Conservation (phyloP, 2,888 invertebrate species). For the Lepeophtheirus nordmannii region DNA sequence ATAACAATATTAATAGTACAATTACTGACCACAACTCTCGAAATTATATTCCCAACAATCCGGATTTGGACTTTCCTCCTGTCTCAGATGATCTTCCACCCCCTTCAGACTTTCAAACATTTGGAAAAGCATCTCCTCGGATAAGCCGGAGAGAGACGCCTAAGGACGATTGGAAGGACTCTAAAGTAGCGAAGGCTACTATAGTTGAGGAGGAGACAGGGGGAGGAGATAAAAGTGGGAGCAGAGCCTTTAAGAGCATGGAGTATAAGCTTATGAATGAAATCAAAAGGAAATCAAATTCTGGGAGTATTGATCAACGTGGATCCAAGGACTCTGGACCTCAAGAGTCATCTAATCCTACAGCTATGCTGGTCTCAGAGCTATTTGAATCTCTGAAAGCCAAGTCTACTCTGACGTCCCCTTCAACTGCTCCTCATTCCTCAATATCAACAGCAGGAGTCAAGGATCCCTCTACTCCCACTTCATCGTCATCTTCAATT, state of each 20-base stretch:
- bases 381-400: constrained; percentile 66
- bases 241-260: background rate
- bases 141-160: constrained; percentile 29
- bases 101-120: constrained; percentile 35
- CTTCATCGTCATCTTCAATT: constrained; percentile 7
- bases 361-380: constrained; percentile 62
- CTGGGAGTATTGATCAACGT: no score
- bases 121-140: constrained; percentile 40
- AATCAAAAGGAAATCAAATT: background rate
- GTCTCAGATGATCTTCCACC: constrained; percentile 65
- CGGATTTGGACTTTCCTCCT: constrained; percentile 73
- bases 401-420: constrained; percentile 34
- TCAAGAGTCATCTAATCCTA: constrained; percentile 39
- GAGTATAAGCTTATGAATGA: constrained; percentile 16
- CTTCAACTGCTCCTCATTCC: constrained; percentile 11
- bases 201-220: constrained; percentile 6
- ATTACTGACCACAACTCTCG: constrained; percentile 40
- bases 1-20: constrained; percentile 31
- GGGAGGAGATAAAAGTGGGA: no score
- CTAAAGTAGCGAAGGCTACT: background rate
- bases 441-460: constrained; percentile 26
- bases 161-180: background rate
- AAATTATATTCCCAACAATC: constrained; percentile 36
- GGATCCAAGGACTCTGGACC: background rate
- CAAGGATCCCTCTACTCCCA: constrained; percentile 9